These are phyloP conservation scores for Scaptomyza caliginosa DNA, from an alignment of 2,888 invertebrate genomes.

Conservation along the genomic window DNA sequence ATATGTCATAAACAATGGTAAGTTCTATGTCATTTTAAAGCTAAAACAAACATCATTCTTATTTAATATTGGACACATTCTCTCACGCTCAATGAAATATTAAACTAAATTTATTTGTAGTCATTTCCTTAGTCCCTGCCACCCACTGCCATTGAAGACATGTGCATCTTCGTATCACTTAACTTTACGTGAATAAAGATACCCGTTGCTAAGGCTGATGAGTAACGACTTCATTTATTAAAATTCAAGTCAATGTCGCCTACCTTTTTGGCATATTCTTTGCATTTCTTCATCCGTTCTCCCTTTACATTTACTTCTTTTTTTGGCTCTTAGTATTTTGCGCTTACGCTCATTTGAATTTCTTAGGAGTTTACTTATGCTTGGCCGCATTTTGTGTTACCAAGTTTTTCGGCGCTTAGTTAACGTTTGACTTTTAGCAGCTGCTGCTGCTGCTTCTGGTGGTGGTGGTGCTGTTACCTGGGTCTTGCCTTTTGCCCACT, in stretches of 20 bases:
- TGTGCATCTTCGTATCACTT: conserved; percentile 25
- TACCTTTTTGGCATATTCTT: conserved; percentile 17
- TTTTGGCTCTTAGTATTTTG: conserved; percentile 43
- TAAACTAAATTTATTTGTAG: conserved; percentile 12
- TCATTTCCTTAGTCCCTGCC: not conserved
- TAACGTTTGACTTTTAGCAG: conserved; percentile 75
- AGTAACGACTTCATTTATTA: conserved; percentile 67
- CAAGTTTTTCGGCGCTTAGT: conserved; percentile 78
- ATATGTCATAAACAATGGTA: conserved; percentile 92
- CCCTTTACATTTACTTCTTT: not conserved
- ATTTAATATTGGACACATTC: not conserved
- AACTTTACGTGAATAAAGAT: not conserved
- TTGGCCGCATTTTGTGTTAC: conserved; percentile 68
- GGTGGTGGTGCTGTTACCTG: not conserved
- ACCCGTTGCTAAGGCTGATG: conserved; percentile 26
- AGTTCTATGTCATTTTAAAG: too few species aligned
- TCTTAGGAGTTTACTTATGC: conserved; percentile 76
- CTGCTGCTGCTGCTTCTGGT: conserved; percentile 19
- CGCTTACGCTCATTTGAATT: conserved; percentile 76
- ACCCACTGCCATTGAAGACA: conserved; percentile 3
- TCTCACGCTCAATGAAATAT: not conserved
- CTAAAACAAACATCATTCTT: not conserved
- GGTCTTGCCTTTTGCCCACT: not conserved
- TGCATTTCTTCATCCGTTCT: conserved; percentile 11
- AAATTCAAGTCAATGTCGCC: conserved; percentile 50